A percentile compares a stretch with the other conserved stretches of the same genome.
phyloP scores from a whole-genome alignment of 2,113 vertebrate species.

The Amphiprion ocellaris region DNA sequence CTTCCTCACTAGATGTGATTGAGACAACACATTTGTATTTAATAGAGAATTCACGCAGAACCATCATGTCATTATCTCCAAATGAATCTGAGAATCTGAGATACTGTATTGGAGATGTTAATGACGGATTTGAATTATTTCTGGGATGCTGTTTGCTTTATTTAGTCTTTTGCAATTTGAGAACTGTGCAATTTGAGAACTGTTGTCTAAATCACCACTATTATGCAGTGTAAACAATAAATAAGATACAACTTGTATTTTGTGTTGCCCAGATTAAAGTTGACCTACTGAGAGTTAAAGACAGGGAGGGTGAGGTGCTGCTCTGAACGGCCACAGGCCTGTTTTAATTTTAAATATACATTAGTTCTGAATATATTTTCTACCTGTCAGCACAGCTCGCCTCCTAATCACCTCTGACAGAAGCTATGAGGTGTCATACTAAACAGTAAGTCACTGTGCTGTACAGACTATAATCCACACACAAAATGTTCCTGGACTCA shows the following conservation, averaged over 20 bases:
- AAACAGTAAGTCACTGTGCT: conserved; percentile 6
- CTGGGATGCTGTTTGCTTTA: no score
- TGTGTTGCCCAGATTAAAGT: background rate
- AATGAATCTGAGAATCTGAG: no score
- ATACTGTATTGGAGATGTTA: no score
- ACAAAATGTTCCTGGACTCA: conserved; percentile 17
- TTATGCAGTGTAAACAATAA: background rate
- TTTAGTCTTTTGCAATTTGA: background rate
- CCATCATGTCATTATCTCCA: no score
- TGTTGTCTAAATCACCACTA: background rate
- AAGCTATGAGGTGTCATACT: conserved; percentile 20
- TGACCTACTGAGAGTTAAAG: background rate
- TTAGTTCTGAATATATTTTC: background rate
- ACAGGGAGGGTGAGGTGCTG: background rate
- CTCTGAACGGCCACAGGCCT: background rate
- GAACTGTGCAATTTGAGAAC: background rate
- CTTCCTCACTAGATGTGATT: no score
- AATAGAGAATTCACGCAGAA: no score
- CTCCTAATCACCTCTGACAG: conserved; percentile 18
- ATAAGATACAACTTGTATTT: background rate
- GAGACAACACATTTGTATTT: no score
- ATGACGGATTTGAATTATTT: no score
- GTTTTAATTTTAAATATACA: background rate
- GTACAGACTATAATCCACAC: conserved; percentile 36
- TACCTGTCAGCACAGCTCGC: background rate